These are phyloP conservation scores for Xylophagus ater DNA, from an alignment of 2,888 invertebrate species.

Conservation along the genomic window DNA sequence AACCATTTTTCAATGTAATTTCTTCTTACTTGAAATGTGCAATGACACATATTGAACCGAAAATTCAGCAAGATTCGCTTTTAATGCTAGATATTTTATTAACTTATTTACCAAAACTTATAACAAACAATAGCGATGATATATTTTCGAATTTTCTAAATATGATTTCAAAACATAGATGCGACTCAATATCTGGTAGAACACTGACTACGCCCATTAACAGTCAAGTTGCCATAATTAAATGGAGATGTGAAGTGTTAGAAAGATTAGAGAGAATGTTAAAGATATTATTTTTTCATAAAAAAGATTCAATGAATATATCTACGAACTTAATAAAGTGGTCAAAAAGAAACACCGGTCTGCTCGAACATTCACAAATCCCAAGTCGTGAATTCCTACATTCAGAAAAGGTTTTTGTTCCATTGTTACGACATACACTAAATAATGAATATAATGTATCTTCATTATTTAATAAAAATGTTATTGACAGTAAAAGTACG, in stretches of 20 bases:
- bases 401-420: constrained; percentile 6
- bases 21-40: constrained; percentile 74
- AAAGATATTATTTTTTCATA: constrained; percentile 30
- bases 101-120: constrained; percentile 50
- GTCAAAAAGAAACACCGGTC: background rate
- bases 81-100: constrained; percentile 67
- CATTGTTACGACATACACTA: constrained; percentile 21
- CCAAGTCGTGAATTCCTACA: constrained; percentile 1
- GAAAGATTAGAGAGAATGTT: constrained; percentile 55
- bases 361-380: background rate
- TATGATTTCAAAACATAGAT: constrained; percentile 65
- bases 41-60: constrained; percentile 76
- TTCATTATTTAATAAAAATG: constrained; percentile 40
- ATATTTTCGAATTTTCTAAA: constrained; percentile 71
- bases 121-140: constrained; percentile 55
- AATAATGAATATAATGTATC: constrained; percentile 37
- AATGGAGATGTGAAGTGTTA: constrained; percentile 69
- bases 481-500: constrained; percentile 27
- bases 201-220: constrained; percentile 58
- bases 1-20: constrained; percentile 65
- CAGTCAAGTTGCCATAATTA: constrained; percentile 60
- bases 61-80: constrained; percentile 75
- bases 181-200: constrained; percentile 53
- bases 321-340: constrained; percentile 9
- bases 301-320: constrained; percentile 10